phyloP scores from a whole-genome alignment of 2,888 invertebrate species.

The Dasypolia templi region DNA sequence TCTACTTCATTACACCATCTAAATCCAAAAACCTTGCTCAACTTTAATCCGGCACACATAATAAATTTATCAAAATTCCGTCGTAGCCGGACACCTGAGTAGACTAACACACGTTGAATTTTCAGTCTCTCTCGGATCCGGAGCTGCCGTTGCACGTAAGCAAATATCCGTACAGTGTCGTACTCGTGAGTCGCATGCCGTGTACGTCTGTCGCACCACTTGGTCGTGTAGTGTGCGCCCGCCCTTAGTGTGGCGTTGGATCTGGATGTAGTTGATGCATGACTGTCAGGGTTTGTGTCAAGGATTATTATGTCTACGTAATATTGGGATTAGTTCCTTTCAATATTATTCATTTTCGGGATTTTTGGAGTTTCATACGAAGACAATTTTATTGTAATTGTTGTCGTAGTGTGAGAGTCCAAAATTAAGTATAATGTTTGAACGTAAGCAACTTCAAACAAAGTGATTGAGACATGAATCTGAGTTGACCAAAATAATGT shows the following conservation, averaged over 20 bases:
- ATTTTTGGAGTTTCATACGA: background rate
- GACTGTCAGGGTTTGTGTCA: constrained; percentile 34
- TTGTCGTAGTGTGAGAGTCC: constrained; percentile 13
- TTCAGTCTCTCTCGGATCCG: constrained; percentile 89
- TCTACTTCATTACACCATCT: background rate
- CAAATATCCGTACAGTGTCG: constrained; percentile 83
- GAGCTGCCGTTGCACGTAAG: constrained; percentile 89
- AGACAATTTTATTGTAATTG: constrained; percentile 1
- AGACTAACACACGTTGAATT: constrained; percentile 88
- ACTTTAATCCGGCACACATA: constrained; percentile 50
- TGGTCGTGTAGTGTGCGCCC: constrained; percentile 67
- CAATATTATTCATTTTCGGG: constrained; percentile 3
- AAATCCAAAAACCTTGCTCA: background rate
- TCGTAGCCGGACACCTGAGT: constrained; percentile 76
- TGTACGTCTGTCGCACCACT: constrained; percentile 82
- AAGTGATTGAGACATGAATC: background rate
- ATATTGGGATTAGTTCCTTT: constrained; percentile 19
- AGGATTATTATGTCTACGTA: constrained; percentile 23
- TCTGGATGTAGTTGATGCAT: constrained; percentile 43
- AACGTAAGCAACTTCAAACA: background rate
- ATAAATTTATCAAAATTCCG: constrained; percentile 49
- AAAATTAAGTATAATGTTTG: constrained; percentile 7
- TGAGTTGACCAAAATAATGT: background rate
- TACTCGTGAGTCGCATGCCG: constrained; percentile 85
- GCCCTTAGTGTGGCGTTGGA: constrained; percentile 57